A percentile compares a stretch with the other conserved stretches of the same genome.
Conservation (phyloP, 2,888 invertebrate species). For the Steinernema carpocapsae region DNA sequence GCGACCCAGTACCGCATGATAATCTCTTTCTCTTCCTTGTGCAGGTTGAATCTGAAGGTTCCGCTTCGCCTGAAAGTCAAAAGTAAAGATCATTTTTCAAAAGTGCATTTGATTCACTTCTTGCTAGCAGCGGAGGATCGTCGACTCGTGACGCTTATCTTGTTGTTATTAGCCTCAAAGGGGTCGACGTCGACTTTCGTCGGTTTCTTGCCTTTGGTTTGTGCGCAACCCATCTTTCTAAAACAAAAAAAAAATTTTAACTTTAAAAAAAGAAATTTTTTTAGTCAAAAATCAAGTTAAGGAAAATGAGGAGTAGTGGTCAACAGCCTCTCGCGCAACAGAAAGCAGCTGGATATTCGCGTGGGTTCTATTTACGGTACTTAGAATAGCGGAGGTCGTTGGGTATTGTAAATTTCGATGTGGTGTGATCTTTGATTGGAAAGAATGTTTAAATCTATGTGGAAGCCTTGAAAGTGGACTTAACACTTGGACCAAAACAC, state of each 20-base stretch:
- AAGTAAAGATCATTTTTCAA: neutral
- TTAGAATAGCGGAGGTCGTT: neutral
- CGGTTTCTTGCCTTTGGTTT: constrained; percentile 18
- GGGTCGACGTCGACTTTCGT: neutral
- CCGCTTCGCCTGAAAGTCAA: neutral
- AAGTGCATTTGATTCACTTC: neutral
- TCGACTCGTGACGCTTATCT: neutral
- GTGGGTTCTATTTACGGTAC: neutral
- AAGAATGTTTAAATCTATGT: no score
- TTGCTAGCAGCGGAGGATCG: neutral
- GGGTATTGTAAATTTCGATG: neutral
- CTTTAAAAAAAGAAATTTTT: no score
- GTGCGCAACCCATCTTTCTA: constrained; percentile 12
- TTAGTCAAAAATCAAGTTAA: no score
- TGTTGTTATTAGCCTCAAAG: constrained; percentile 11
- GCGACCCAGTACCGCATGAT: neutral
- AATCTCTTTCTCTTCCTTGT: constrained; percentile 3
- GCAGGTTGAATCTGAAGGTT: neutral
- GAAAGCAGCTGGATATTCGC: neutral
- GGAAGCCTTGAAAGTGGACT: no score
- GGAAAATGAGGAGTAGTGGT: no score
- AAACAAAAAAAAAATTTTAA: no score
- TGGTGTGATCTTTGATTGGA: no score
- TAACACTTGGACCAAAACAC: no score
- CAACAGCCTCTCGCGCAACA: no score